Evolutionary conservation across 1,140 invertebrate species (phyloP), one percentile per base, ranked within the genome.

Genomic region (Cydia pomonella): DNA sequence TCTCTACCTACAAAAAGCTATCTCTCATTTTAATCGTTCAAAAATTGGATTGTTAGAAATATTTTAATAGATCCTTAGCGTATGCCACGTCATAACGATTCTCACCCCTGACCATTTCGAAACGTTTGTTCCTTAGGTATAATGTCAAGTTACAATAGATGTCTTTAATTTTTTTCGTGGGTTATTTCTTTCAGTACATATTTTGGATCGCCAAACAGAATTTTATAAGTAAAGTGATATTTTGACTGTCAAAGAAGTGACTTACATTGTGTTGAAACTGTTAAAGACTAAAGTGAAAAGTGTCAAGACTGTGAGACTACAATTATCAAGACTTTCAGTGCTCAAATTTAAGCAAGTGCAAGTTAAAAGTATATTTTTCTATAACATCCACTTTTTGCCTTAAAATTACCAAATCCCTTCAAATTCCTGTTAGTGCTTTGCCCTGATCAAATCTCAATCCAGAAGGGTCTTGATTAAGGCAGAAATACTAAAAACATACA

Each of bases 181-280:
- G 18, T 59, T 23, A 59, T 59, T 23, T 23, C 53, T 59, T 59
- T 59, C 53, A 59, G 53, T 23, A 6, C 53, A 59, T 59, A 59
- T 59, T 59, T 59, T 59, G 53, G 53, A 59, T 59, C 6, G 18
- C 10, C 53, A 23, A 59, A 23, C 53, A n/a, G 50, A 53, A 53
- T 59, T 59, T 59, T 59, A 21, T n/a, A 5, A 59, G 53, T 59
- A 23, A 59, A 23, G 53, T 59, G 6, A 59, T 59, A 21, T 59
- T 10, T 59, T 23, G 18, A 59, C 21, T 21, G 10, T 59, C 4
- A n/a, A 59, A 1, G 16, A n/a, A 59, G 53, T 59, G 53, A 59
- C 7, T 0, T 47, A 59, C 0, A 59, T 21, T 59, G 6, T 59
- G 18, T 21, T 59, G 50, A 53, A 53, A 53, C 50, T 18, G n/a